A percentile compares a stretch with the other conserved stretches of the same genome.
These are phyloP conservation scores for Ectemnius cavifrons DNA, from an alignment of 2,888 invertebrate species.

Conservation along the genomic window DNA sequence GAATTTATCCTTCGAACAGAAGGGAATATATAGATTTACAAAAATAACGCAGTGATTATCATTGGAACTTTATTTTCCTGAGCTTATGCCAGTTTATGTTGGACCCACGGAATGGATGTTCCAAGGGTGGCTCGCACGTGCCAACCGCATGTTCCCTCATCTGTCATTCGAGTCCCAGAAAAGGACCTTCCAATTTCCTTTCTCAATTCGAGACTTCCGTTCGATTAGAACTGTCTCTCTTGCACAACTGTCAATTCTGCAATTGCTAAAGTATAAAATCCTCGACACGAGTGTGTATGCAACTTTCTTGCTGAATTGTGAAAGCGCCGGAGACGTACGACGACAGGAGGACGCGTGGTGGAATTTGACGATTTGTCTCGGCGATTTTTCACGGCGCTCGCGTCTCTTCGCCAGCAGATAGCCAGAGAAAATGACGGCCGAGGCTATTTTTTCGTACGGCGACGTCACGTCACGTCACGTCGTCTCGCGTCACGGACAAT, in stretches of 20 bases:
- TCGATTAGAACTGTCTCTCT: no score
- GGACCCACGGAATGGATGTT: not conserved
- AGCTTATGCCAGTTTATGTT: not conserved
- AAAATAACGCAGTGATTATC: no score
- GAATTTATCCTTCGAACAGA: no score
- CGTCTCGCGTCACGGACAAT: no score
- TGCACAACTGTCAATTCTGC: no score
- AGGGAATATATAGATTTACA: no score
- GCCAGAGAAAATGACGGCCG: conserved; percentile 51
- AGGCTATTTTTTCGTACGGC: conserved; percentile 38
- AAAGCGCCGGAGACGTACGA: not conserved
- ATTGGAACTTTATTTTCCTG: not conserved
- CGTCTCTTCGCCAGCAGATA: no score
- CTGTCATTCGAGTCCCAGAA: conserved; percentile 38
- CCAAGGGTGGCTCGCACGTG: conserved; percentile 64
- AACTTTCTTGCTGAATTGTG: no score
- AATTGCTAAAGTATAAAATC: no score
- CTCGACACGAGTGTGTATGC: no score
- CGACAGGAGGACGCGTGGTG: not conserved
- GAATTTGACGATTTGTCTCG: conserved; percentile 40
- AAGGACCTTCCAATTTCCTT: conserved; percentile 62
- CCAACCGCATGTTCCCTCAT: conserved; percentile 67
- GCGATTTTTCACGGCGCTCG: conserved; percentile 63
- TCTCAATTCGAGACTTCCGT: not conserved
- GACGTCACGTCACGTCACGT: no score